These are phyloP conservation scores for Aphelinus atriplicis DNA, from an alignment of 1,140 invertebrate genomes.

Conservation along the genomic window DNA sequence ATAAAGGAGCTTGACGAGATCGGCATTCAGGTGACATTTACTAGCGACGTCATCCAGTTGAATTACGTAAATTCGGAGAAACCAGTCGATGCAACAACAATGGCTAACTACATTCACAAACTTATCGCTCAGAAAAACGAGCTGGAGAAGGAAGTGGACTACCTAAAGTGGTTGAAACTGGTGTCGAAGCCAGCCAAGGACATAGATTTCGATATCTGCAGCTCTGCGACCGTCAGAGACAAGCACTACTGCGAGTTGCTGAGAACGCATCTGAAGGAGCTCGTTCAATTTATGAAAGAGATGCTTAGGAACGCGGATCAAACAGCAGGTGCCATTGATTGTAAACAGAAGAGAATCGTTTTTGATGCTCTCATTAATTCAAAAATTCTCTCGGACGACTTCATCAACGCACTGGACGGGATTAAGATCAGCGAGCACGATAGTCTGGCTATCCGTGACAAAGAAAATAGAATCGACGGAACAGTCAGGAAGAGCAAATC, in stretches of 20 bases:
- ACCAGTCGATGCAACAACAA: constrained; percentile 52
- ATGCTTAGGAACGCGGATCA: constrained; percentile 48
- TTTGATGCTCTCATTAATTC: constrained; percentile 56
- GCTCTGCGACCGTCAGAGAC: constrained; percentile 48
- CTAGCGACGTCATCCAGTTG: constrained; percentile 55
- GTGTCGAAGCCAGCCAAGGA: constrained; percentile 54
- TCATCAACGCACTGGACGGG: constrained; percentile 50
- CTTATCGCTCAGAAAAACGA: constrained; percentile 55
- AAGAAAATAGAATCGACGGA: constrained; percentile 20
- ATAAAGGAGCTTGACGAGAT: constrained; percentile 57
- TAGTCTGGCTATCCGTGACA: constrained; percentile 6
- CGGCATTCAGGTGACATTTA: constrained; percentile 58
- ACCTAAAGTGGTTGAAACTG: constrained; percentile 61
- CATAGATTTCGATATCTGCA: constrained; percentile 45
- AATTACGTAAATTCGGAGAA: constrained; percentile 55
- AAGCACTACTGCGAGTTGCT: constrained; percentile 57
- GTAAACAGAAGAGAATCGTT: constrained; percentile 54
- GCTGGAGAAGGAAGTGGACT: constrained; percentile 61
- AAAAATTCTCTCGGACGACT: constrained; percentile 56
- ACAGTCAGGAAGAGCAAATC: constrained; percentile 48
- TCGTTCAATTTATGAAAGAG: constrained; percentile 61
- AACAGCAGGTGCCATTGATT: constrained; percentile 32
- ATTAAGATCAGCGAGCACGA: constrained; percentile 38
- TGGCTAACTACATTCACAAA: constrained; percentile 55
- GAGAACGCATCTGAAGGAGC: constrained; percentile 55